Evolutionary conservation across 2,797 vertebrate genomes (phyloP).

Genomic region (Anguilla anguilla): DNA sequence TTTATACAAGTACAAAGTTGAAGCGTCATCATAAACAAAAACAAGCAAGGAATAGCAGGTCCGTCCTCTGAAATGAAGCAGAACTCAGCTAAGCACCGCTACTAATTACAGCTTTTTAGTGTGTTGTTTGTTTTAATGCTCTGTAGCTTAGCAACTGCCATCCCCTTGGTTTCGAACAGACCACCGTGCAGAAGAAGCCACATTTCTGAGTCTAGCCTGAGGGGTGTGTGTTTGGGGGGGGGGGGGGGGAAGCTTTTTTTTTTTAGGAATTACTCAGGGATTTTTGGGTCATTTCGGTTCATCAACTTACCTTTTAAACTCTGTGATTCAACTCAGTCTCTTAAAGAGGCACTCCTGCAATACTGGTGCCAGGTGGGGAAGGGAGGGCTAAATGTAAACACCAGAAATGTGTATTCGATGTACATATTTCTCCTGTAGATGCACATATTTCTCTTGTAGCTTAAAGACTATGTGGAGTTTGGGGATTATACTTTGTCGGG

Average conservation of each 20-base stretch:
- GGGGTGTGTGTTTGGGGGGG: not conserved
- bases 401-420: not conserved
- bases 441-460: not conserved
- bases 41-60: not conserved
- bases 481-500: not conserved
- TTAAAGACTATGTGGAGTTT: not conserved
- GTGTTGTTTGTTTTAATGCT: conserved; percentile 22
- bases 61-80: conserved; percentile 1
- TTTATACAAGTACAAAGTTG: not conserved
- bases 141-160: conserved; percentile 20
- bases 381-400: not conserved
- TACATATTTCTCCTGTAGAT: not conserved
- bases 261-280: not conserved
- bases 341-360: not conserved
- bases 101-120: conserved; percentile 25
- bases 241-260: not conserved
- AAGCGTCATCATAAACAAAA: not conserved
- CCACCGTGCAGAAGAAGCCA: conserved; percentile 15
- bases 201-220: conserved; percentile 13
- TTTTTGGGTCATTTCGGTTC: not conserved
- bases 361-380: not conserved
- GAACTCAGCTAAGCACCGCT: not conserved
- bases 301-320: not conserved
- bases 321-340: not conserved
- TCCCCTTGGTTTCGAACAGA: conserved; percentile 10